These are phyloP conservation scores for Protodeltote pygarga DNA, from an alignment of 2,888 invertebrate genomes.

Conservation along the genomic window DNA sequence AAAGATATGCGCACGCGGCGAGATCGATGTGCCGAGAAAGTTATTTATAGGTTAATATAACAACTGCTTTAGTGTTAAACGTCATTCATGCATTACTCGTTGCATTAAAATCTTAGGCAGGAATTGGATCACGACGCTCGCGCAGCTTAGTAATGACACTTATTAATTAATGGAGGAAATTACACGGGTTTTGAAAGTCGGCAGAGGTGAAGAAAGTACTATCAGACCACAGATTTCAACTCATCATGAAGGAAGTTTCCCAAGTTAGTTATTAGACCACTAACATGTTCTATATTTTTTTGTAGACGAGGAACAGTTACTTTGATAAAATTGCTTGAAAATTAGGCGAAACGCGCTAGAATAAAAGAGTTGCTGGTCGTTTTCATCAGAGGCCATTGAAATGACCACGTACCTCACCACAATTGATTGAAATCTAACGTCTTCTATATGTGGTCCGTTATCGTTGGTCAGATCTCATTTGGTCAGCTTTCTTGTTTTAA, in stretches of 20 bases:
- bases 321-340: neutral
- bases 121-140: constrained; percentile 25
- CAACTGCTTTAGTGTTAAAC: constrained; percentile 12
- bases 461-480: constrained; percentile 12
- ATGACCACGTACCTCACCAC: constrained; percentile 13
- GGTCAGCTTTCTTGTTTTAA: constrained; percentile 20
- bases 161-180: constrained; percentile 18
- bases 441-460: constrained; percentile 19
- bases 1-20: constrained; percentile 26
- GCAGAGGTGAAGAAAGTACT: too few relatives aligned
- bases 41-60: constrained; percentile 48
- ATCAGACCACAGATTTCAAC: too few relatives aligned
- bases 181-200: constrained; percentile 21
- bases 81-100: constrained; percentile 27
- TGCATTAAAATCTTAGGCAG: constrained; percentile 11
- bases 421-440: constrained; percentile 2
- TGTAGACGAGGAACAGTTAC: neutral
- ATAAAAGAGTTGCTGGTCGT: neutral
- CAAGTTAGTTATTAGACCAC: neutral
- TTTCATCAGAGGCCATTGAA: constrained; percentile 2
- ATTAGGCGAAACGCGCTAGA: too few relatives aligned
- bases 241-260: neutral
- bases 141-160: too few relatives aligned
- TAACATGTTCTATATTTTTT: neutral
- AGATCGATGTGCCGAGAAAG: constrained; percentile 52